Evolutionary conservation across 37 sponge, comb jelly and placozoan genomes (phyloP).

Genomic region (Beroe forskalii): DNA sequence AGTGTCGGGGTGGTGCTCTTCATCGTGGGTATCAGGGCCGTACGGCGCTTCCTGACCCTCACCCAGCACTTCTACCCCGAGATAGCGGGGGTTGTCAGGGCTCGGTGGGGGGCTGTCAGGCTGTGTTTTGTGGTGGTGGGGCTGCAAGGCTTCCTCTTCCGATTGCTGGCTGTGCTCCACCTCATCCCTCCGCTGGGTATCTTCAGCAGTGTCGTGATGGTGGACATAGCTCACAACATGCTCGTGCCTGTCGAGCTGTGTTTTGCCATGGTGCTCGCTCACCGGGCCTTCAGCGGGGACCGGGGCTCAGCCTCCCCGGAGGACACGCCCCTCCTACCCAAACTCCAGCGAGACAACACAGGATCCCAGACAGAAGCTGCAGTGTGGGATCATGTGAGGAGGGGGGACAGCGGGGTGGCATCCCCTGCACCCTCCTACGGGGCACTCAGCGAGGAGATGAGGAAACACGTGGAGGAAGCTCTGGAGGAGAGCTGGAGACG

Average conservation of each 20-base stretch:
- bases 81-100: background rate
- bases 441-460: slow-evolving; percentile 31
- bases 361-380: slow-evolving; percentile 23
- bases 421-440: slow-evolving; percentile 1
- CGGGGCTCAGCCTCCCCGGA: background rate
- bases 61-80: slow-evolving; percentile 62
- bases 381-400: background rate
- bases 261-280: slow-evolving; percentile 27
- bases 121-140: slow-evolving; percentile 37
- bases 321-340: slow-evolving; percentile 19
- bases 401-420: slow-evolving; percentile 49
- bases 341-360: background rate
- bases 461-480: slow-evolving; percentile 30
- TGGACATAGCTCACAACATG: slow-evolving; percentile 36
- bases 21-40: slow-evolving; percentile 25
- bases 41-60: background rate
- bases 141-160: slow-evolving; percentile 19
- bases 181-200: slow-evolving; percentile 26
- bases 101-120: slow-evolving; percentile 54
- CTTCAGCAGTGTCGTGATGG: slow-evolving; percentile 20
- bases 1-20: slow-evolving; percentile 29
- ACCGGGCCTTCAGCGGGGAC: slow-evolving; percentile 29
- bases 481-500: slow-evolving; percentile 43
- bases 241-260: slow-evolving; percentile 29
- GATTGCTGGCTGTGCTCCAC: background rate